Conservation (phyloP, 2,113 vertebrate species). For the Azemiops feae region DNA sequence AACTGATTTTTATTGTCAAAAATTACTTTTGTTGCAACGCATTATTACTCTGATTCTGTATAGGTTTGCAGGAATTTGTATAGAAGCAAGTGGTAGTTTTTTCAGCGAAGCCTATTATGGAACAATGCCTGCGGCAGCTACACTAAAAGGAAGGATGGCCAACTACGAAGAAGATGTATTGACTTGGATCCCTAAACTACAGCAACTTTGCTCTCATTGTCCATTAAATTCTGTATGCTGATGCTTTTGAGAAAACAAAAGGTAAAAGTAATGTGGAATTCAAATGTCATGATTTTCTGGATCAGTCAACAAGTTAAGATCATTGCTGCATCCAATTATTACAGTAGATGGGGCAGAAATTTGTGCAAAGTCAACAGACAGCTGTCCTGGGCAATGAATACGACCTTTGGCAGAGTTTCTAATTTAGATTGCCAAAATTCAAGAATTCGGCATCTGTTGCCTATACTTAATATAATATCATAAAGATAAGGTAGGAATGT, state of each 20-base stretch:
- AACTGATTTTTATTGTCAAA: not conserved
- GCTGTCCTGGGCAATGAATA: not conserved
- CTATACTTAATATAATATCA: not conserved
- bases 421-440: not conserved
- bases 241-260: slow-evolving; percentile 3
- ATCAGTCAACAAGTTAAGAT: not conserved
- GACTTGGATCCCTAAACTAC: not conserved
- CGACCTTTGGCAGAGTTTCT: not conserved
- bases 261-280: not conserved
- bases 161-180: not conserved
- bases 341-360: not conserved
- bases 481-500: not conserved
- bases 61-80: not conserved
- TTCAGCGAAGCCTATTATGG: not conserved
- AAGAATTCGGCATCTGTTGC: not conserved
- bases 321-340: not conserved
- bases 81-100: not conserved
- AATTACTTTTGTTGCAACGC: not conserved
- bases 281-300: not conserved
- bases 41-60: not conserved
- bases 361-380: not conserved
- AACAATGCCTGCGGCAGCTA: not conserved
- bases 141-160: not conserved
- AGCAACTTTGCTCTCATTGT: not conserved
- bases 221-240: not conserved